These are phyloP conservation scores for Tipula vernalis DNA, from an alignment of 2,888 invertebrate species.

Conservation along the genomic window DNA sequence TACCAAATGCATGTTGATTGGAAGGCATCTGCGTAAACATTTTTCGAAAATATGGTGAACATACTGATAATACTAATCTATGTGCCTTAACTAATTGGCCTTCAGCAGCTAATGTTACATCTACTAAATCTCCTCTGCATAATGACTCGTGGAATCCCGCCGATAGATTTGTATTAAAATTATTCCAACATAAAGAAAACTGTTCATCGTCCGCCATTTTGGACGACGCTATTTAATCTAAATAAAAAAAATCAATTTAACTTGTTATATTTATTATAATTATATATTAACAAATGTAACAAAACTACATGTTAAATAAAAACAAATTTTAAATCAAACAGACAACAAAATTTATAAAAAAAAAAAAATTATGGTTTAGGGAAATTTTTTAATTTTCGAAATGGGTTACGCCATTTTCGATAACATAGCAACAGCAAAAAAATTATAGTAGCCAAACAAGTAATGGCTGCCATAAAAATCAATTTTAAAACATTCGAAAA, in stretches of 20 bases:
- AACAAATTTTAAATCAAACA: too few species aligned
- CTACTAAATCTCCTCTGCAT: constrained; percentile 55
- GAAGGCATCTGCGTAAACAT: constrained; percentile 56
- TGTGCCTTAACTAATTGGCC: constrained; percentile 58
- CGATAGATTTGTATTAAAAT: constrained; percentile 59
- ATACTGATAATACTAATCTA: constrained; percentile 58
- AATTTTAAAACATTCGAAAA: too few species aligned
- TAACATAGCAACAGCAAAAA: too few species aligned
- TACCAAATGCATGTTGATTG: constrained; percentile 55
- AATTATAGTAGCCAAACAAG: too few species aligned
- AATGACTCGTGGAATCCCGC: constrained; percentile 58
- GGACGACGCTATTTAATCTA: constrained; percentile 19
- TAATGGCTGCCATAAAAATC: too few species aligned
- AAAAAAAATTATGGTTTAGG: too few species aligned
- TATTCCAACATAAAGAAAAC: constrained; percentile 64
- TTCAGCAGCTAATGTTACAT: constrained; percentile 57
- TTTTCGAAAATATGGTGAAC: constrained; percentile 60
- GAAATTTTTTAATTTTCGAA: too few species aligned
- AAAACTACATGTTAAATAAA: too few species aligned
- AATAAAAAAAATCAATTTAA: neutral
- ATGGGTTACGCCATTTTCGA: too few species aligned
- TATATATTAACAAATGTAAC: too few species aligned
- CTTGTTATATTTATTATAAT: too few species aligned
- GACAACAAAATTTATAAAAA: too few species aligned
- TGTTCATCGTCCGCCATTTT: constrained; percentile 62